Percentiles rank a stretch among this genome's conserved stretches.
phyloP scores from a whole-genome alignment of 2,113 vertebrate species.

The Climacteris rufus region DNA sequence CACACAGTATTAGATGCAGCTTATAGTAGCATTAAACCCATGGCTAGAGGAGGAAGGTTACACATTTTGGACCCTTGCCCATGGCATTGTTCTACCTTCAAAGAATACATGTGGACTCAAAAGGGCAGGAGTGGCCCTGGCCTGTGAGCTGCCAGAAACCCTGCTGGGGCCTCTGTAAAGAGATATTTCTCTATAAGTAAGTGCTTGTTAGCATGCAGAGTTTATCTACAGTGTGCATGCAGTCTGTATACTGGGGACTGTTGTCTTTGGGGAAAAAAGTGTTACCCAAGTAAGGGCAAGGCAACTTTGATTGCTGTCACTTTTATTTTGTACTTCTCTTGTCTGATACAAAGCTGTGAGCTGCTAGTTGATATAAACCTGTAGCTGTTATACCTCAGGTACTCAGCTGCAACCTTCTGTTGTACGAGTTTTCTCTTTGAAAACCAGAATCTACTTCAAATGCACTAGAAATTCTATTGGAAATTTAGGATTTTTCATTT shows the following conservation, averaged over 20 bases:
- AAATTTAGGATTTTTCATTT: background rate
- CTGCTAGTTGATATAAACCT: background rate
- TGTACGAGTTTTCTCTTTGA: background rate
- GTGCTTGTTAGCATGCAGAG: background rate
- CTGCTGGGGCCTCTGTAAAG: background rate
- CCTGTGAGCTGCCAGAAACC: background rate
- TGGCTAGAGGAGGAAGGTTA: background rate
- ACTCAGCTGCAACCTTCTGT: background rate
- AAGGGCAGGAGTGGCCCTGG: background rate
- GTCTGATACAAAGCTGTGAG: accelerated
- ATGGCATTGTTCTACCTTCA: constrained; percentile 8
- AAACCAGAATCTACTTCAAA: background rate
- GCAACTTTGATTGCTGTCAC: background rate
- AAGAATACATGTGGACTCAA: background rate
- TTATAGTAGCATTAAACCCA: background rate
- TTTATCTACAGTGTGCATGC: background rate
- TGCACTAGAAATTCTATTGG: background rate
- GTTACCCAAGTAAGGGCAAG: background rate
- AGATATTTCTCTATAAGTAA: background rate
- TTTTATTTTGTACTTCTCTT: background rate
- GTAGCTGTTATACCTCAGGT: background rate
- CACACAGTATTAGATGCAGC: background rate
- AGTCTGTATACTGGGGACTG: background rate
- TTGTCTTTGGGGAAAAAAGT: background rate
- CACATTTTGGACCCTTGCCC: background rate